Evolutionary conservation across 1,140 invertebrate species (phyloP), one percentile per base, ranked within the genome.

Genomic region (Calycopis cecrops): DNA sequence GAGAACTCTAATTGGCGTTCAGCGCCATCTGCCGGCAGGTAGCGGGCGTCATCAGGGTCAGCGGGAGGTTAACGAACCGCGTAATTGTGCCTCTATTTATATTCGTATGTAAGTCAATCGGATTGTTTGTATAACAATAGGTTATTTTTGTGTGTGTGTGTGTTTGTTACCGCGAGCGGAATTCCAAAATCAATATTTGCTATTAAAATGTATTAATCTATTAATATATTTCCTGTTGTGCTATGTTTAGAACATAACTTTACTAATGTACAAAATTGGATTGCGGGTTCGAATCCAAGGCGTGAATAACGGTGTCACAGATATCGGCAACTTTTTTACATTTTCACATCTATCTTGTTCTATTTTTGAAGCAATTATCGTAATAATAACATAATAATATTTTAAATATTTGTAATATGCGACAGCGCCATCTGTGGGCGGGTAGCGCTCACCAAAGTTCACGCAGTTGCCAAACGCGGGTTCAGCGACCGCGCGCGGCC

Each of bases 41-140:
- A 78, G 77, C 58, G 60, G n/a, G 67, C 69, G 73, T 69, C 21
- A 28, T 60, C 73, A 64, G 70, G 73, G 70, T 76, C 76, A 79
- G 49, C 55, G 40, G 55, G 57, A 69, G 65, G 69, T 70, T 67
- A 70, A 71, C 61, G 69, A 73, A 65, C 69, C 51, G 55, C 40
- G 42, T 48, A 44, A 52, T 65, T 60, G 69, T 62, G 59, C 60
- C 55, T 62, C 69, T 71, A 71, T 71, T 71, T 68, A 66, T 65
- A 67, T 64, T 68, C 55, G 49, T 52, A 35, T 34, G 28, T 44
- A 42, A 40, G 48, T 55, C 48, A 48, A 38, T 55, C 55, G 21
- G 35, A 60, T 61, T 44, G 16, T 44, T 44, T 44, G 14, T 44
- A 16, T 52, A 59, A 54, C 47, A 59, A 59, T 53, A 53, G 49